phyloP scores from a whole-genome alignment of 2,888 invertebrate genomes.

The Neria commutata region DNA sequence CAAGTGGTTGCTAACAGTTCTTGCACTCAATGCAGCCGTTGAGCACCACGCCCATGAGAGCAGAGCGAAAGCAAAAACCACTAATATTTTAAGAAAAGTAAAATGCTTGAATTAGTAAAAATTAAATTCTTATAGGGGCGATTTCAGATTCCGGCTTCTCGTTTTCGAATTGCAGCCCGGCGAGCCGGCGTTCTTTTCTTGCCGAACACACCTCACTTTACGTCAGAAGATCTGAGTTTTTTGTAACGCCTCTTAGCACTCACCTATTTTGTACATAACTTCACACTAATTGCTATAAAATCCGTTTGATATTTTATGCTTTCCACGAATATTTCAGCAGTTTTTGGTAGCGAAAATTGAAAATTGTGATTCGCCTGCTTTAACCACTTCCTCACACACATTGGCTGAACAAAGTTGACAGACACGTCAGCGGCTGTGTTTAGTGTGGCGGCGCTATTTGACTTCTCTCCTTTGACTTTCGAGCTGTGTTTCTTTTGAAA shows the following conservation, averaged over 20 bases:
- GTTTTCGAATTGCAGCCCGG: too few relatives aligned
- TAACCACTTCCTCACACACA: neutral
- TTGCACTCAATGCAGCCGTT: slow-evolving; percentile 36
- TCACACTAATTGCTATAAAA: neutral
- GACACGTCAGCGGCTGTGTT: slow-evolving; percentile 3
- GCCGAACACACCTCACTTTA: too few relatives aligned
- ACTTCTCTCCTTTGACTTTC: too few relatives aligned
- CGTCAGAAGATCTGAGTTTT: too few relatives aligned
- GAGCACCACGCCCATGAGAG: slow-evolving; percentile 32
- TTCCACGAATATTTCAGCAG: too few relatives aligned
- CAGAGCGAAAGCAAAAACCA: slow-evolving; percentile 29
- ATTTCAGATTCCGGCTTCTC: too few relatives aligned
- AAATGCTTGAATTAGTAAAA: neutral
- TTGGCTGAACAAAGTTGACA: too few relatives aligned
- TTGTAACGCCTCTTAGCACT: too few relatives aligned
- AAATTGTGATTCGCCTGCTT: too few relatives aligned
- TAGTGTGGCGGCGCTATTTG: too few relatives aligned
- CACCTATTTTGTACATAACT: neutral
- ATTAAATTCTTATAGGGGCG: neutral
- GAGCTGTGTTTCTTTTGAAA: too few relatives aligned
- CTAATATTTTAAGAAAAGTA: neutral
- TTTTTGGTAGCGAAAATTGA: neutral
- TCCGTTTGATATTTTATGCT: neutral
- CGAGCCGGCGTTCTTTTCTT: too few relatives aligned
- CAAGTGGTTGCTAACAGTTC: slow-evolving; percentile 56